Percentiles rank a stretch among this genome's conserved stretches.
Conservation (phyloP, 2,797 vertebrate genomes). For the Luscinia megarhynchos region DNA sequence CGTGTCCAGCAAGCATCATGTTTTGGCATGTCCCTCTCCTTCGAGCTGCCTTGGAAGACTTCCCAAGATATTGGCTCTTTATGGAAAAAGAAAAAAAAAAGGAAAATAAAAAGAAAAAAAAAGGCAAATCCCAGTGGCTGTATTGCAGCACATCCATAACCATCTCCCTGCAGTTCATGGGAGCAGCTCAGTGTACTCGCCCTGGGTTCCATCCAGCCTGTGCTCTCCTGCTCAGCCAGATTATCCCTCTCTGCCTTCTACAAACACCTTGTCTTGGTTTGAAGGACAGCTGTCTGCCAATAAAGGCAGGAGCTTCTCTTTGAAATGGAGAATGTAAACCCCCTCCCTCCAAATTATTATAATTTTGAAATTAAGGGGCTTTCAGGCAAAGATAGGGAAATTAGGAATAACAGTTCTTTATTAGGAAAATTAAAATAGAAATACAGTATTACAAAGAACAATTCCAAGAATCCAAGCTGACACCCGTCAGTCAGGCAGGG, state of each 20-base stretch:
- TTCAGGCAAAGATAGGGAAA: too few relatives aligned
- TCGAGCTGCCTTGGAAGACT: neutral
- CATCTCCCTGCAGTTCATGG: neutral
- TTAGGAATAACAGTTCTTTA: too few relatives aligned
- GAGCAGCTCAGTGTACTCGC: accelerated
- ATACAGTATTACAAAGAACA: too few relatives aligned
- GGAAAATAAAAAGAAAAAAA: too few relatives aligned
- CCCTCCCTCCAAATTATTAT: too few relatives aligned
- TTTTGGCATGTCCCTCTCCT: constrained; percentile 20
- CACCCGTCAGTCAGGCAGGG: too few relatives aligned
- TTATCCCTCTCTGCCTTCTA: neutral
- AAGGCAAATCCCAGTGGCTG: neutral
- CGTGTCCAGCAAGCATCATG: neutral
- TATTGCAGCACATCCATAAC: neutral
- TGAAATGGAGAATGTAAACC: too few relatives aligned
- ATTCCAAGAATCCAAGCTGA: too few relatives aligned
- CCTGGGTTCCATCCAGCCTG: neutral
- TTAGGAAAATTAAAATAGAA: too few relatives aligned
- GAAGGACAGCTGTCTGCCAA: too few relatives aligned
- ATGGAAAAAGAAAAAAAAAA: neutral
- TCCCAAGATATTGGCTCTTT: neutral
- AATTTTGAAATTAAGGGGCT: too few relatives aligned
- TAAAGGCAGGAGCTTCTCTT: too few relatives aligned
- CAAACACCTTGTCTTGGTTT: neutral
- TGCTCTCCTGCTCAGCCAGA: neutral